Evolutionary conservation across 1,140 invertebrate genomes (phyloP), one percentile per base, ranked within the genome.

Genomic region (Magallana angulata): DNA sequence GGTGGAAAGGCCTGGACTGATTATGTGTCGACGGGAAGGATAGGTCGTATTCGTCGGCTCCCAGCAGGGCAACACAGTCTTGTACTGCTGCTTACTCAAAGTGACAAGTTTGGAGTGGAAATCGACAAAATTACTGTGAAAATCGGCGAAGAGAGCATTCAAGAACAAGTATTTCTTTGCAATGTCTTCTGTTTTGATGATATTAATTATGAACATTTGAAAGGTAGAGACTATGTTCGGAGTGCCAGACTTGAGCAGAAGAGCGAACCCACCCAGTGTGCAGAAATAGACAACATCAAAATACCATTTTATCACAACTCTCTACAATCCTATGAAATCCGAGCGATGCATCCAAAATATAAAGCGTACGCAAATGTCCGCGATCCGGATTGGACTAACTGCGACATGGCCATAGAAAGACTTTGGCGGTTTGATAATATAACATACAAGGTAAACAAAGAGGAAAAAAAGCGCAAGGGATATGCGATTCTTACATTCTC

Each of bases 261-360:
- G 18, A 92, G 90, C 64, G 87, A 88, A 56, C 18, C 80, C 9
- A 91, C 88, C 2, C 36, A 84, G 16, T 92, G 91, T 85, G 89
- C 91, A 7, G 91, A 92, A 58, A 89, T 91, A 84, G 89, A 91
- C 57, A 92, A 92, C 57, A 86, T 92, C 4, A 88, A 90, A 62
- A 86, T 92, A 60, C 71, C 86, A 6, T 48, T 91, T 60, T 92
- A 91, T 48, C 85, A 88, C n/a, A 56, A 71, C 0, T 68, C 68
- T 14, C 62, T 89, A 0, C 30, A 36, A 7, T 87, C 89, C 36
- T 91, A 90, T 59, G 64, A 62, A 16, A 59, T 92, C 12, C 89
- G 84, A 11, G 91, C 91, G 11, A 88, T 87, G 36, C 82, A 88
- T 60, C 91, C 91, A 16, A 88, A 84, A n/a, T 92, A 92, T 83